A percentile compares a stretch with the other conserved stretches of the same genome.
Conservation (phyloP, 2,113 vertebrate species). For the Hemibagrus wyckioides region DNA sequence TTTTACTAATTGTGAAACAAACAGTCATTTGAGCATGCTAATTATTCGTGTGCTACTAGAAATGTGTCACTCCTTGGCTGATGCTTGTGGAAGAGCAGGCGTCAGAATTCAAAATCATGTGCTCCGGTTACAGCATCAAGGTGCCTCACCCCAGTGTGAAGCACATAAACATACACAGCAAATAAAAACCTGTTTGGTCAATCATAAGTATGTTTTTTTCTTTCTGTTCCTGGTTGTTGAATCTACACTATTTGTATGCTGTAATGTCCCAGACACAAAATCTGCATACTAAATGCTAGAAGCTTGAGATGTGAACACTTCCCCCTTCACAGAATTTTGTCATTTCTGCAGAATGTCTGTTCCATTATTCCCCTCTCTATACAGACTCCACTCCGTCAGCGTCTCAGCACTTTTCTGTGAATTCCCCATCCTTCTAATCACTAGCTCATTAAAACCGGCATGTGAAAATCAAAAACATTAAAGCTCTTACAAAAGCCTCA, state of each 20-base stretch:
- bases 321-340: background rate
- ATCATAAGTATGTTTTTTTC: background rate
- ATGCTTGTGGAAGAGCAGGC: background rate
- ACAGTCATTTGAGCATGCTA: background rate
- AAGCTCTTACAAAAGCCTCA: background rate
- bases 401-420: background rate
- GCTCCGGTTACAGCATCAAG: background rate
- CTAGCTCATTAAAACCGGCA: background rate
- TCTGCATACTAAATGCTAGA: too few species aligned
- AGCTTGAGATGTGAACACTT: too few species aligned
- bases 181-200: background rate
- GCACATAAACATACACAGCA: background rate
- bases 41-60: background rate
- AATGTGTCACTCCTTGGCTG: background rate
- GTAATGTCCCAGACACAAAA: background rate
- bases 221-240: background rate
- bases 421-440: background rate
- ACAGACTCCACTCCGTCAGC: background rate
- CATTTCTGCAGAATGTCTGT: background rate
- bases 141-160: background rate
- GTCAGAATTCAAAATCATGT: background rate
- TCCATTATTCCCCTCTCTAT: background rate
- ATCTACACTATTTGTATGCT: background rate
- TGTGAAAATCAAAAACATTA: slow-evolving; percentile 8
- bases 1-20: background rate